Percentiles rank a stretch among this genome's conserved stretches.
Evolutionary conservation across 2,797 vertebrate genomes (phyloP).

Genomic region (Morelia viridis): DNA sequence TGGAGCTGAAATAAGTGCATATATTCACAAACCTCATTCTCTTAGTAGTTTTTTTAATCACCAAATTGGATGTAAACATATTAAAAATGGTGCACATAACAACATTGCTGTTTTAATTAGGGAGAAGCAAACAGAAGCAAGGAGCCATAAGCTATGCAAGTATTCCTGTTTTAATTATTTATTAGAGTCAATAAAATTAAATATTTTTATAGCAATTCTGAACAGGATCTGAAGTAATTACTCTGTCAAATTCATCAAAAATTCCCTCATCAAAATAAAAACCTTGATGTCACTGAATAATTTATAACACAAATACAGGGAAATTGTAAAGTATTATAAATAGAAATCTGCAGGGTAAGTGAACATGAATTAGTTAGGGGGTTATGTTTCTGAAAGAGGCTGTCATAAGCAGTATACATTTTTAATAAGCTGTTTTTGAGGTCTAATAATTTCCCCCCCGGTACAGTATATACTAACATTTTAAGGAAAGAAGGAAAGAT

Average conservation of each 20-base stretch:
- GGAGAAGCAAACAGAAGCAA: constrained; percentile 77
- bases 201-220: constrained; percentile 80
- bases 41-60: constrained; percentile 1
- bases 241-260: constrained; percentile 85
- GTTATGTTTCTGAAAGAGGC: constrained; percentile 77
- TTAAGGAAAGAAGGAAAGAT: constrained; percentile 66
- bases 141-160: constrained; percentile 71
- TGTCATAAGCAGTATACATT: constrained; percentile 80
- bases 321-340: constrained; percentile 81
- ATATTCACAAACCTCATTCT: not conserved
- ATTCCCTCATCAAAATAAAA: constrained; percentile 85
- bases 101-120: constrained; percentile 81
- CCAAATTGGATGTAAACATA: constrained; percentile 71
- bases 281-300: constrained; percentile 82
- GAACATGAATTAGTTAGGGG: constrained; percentile 81
- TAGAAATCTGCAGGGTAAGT: constrained; percentile 81
- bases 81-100: constrained; percentile 65
- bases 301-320: constrained; percentile 83
- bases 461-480: constrained; percentile 69
- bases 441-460: constrained; percentile 66
- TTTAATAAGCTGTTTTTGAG: constrained; percentile 80
- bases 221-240: constrained; percentile 84
- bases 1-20: not conserved
- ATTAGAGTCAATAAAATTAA: constrained; percentile 85
- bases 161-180: constrained; percentile 81